Conservation (phyloP, 2,888 invertebrate genomes). For the Acheta domesticus region DNA sequence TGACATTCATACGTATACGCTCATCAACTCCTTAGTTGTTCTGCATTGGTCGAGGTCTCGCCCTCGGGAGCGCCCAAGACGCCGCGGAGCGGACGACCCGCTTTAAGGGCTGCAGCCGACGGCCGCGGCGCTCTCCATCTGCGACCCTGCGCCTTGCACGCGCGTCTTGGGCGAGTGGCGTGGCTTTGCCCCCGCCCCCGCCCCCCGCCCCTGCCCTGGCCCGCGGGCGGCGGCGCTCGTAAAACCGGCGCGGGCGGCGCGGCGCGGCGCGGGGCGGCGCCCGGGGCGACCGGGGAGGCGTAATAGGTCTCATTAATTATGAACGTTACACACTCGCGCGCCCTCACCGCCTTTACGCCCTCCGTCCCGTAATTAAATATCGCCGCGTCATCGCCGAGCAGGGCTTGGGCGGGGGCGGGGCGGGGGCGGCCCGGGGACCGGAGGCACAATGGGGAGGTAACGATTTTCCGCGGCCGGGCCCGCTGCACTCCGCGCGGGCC, state of each 20-base stretch:
- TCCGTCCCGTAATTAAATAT: conserved; percentile 10
- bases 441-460: neutral
- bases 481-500: neutral
- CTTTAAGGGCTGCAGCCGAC: neutral
- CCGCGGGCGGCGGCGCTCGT: neutral
- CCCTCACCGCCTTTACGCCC: neutral
- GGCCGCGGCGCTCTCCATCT: neutral
- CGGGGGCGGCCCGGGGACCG: neutral
- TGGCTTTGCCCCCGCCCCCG: neutral
- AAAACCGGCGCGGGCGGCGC: neutral
- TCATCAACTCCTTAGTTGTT: no score
- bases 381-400: neutral
- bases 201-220: neutral
- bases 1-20: no score
- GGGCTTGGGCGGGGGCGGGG: no score
- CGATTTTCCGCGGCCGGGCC: neutral
- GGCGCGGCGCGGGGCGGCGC: neutral
- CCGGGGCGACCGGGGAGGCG: neutral
- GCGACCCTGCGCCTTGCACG: neutral
- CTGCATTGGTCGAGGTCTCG: no score
- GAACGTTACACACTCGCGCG: conserved; percentile 10
- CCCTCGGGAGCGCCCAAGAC: no score
- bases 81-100: neutral
- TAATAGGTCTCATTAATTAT: conserved; percentile 18
- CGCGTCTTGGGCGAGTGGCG: neutral